Evolutionary conservation across 2,888 invertebrate species (phyloP).

Genomic region (Trachelus tabidus): DNA sequence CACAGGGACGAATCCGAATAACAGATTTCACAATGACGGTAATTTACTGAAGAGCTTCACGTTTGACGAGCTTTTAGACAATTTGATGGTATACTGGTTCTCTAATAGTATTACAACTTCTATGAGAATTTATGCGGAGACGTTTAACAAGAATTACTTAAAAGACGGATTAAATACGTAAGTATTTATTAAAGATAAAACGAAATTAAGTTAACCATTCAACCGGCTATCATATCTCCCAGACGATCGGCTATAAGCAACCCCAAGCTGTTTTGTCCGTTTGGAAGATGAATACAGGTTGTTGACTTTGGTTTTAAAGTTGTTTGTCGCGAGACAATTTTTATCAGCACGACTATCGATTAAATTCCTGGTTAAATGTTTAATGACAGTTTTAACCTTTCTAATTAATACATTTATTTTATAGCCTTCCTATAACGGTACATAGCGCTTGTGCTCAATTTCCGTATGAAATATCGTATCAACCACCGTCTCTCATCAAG

Average conservation of each 20-base stretch:
- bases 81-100: slow-evolving; percentile 71
- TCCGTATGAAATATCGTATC: slow-evolving; percentile 51
- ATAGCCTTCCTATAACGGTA: slow-evolving; percentile 43
- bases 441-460: slow-evolving; percentile 58
- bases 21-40: slow-evolving; percentile 72
- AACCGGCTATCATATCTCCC: no score
- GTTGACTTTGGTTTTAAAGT: no score
- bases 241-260: no score
- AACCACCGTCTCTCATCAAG: slow-evolving; percentile 40
- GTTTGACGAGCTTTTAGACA: slow-evolving; percentile 67
- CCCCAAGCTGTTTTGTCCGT: no score
- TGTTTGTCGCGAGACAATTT: no score
- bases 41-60: slow-evolving; percentile 72
- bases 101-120: slow-evolving; percentile 68
- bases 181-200: slow-evolving; percentile 40
- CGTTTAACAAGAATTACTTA: slow-evolving; percentile 59
- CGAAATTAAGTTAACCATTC: no score
- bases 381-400: neutral
- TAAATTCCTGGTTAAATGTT: neutral
- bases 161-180: slow-evolving; percentile 62
- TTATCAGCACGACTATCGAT: no score
- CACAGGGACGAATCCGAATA: slow-evolving; percentile 72
- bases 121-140: slow-evolving; percentile 74
- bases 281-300: no score
- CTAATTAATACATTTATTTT: neutral